Evolutionary conservation across 2,797 vertebrate genomes (phyloP), one percentile per base, ranked within the genome.

Genomic region (Dryobates pubescens): DNA sequence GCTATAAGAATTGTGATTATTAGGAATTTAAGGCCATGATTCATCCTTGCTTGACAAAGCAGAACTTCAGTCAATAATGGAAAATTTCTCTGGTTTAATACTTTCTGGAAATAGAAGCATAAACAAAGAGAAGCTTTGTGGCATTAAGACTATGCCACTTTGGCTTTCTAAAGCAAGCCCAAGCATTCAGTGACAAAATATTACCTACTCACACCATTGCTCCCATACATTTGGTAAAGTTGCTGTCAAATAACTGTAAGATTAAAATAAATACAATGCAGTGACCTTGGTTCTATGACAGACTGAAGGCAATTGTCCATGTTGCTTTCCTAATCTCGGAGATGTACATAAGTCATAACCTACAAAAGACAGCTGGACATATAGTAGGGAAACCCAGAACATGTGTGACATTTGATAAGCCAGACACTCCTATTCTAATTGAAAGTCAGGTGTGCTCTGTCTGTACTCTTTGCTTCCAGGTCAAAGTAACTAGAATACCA

Each of bases 401-500:
- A 1, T 8, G 20, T 0, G 2, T 41, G 2, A 41, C 15, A 12
- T 7, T 62, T 1, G 0, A 8, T 56, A 32, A 56, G 9, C 4
- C 22, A 53, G 62, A 9, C n/a, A 51, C 22, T 49, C 64, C 72
- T 32, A 58, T 30, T 2, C 8, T 47, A 58, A 80, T 22, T 61
- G 22, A 22, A 57, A 24, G 38, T 41, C n/a, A 62, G 62, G 30
- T 19, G 58, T 51, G 22, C 62, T 77, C 77, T 34, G 14, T 30
- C 27, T 26, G 17, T 20, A 56, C 51, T 51, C 61, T 41, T 30
- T 29, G 43, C 54, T 82, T 82, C 62, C 5, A 6, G 58, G 69
- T 74, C 65, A 69, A 85, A 74, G 75, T 24, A 77, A n/a, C 64
- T 1, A 8, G 4, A 45, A 36, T 16, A 80, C 34, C 81, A 53